phyloP scores from a whole-genome alignment of 2,113 vertebrate genomes.

The Sinocyclocheilus anshuiensis region DNA sequence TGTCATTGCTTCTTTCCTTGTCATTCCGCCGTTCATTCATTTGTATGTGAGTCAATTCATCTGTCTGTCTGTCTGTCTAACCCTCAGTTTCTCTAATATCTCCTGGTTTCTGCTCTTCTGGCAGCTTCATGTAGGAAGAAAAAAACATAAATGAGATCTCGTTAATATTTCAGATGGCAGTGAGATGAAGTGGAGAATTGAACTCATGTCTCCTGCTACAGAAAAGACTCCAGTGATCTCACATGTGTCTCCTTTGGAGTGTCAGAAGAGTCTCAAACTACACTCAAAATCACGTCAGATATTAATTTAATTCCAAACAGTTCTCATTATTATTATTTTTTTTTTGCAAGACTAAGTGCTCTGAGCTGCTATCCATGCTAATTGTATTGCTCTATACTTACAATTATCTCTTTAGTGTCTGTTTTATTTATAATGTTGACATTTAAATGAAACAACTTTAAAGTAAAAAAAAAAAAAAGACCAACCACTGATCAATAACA shows the following conservation, averaged over 20 bases:
- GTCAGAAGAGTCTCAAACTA: neutral
- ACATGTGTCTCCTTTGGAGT: neutral
- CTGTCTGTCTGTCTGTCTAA: neutral
- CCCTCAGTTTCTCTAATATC: neutral
- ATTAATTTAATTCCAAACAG: neutral
- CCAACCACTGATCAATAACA: neutral
- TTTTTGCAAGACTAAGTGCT: neutral
- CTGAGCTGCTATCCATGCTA: neutral
- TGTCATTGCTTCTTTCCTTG: slow-evolving; percentile 22
- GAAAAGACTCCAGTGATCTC: neutral
- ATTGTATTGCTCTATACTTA: too few relatives aligned
- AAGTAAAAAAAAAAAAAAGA: neutral
- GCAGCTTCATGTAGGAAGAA: slow-evolving; percentile 7
- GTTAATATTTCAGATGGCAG: slow-evolving; percentile 10
- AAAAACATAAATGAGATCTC: slow-evolving; percentile 4
- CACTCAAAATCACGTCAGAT: neutral
- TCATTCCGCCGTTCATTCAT: neutral
- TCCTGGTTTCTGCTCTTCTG: neutral
- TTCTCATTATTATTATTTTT: neutral
- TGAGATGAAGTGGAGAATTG: slow-evolving; percentile 13
- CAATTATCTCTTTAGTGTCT: too few relatives aligned
- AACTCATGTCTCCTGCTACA: neutral
- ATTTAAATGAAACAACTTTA: neutral
- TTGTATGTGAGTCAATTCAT: slow-evolving; percentile 6
- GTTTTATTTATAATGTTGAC: too few relatives aligned